Evolutionary conservation across 2,888 invertebrate genomes (phyloP), one percentile per base, ranked within the genome.

Genomic region (Nemapogon koenigi): DNA sequence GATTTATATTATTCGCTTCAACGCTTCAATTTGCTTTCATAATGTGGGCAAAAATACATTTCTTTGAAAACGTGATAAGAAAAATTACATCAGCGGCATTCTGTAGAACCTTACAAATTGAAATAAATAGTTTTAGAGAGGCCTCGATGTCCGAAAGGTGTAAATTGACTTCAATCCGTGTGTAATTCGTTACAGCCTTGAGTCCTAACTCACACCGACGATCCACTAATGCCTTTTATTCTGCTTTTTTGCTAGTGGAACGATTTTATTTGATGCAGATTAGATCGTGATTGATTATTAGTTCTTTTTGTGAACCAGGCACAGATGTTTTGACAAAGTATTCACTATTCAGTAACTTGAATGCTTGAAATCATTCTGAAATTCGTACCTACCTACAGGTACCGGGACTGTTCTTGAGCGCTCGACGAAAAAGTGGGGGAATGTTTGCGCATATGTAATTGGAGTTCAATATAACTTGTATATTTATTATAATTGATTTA

Each of bases 261-360:
- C 46, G 49, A 56, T 58, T 61, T 53, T 52, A 63, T 60, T 57
- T 54, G 59, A 60, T 55, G 53, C 55, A 57, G 61, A 59, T 61
- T 56, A 19, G 19, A 13, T 19, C 13, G 18, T 19, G 33, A 33
- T 33, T 33, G 33, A 33, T 33, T 33, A 22, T 22, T 22, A 10
- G 22, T 22, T 10, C 10, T 10, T 7, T 4, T 22, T 22, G 22
- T 7, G 22, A 22, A 22, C 10, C 6, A 6, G 6, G 10, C 10
- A 7, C 10, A 22, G 22, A 22, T n/a, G 22, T 22, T 22, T 22
- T 7, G 10, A 7, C 6, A 22, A 22, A 7, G 10, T 22, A 22
- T 4, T 22, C 6, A 22, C 22, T 22, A 22, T 22, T 22, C n/a
- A n/a, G n/a, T n/a, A n/a, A n/a, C n/a, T n/a, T n/a, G n/a, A n/a